phyloP scores from a whole-genome alignment of 2,888 invertebrate genomes.

The Drosophila ezoana region DNA sequence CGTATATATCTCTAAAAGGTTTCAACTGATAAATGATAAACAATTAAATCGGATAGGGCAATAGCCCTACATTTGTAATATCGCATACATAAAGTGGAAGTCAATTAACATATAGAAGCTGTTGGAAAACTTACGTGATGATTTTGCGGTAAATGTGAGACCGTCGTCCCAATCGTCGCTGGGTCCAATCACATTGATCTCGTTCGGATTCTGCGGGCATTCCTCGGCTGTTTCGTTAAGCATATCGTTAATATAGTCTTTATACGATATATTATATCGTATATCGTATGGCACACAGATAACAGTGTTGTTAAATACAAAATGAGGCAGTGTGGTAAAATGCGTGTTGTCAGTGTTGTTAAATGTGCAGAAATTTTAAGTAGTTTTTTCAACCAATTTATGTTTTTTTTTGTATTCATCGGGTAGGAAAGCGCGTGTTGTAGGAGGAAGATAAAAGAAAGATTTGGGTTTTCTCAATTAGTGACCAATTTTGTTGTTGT shows the following conservation, averaged over 20 bases:
- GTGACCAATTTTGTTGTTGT: slow-evolving; percentile 40
- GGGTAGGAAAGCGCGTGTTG: slow-evolving; percentile 29
- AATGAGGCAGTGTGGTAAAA: slow-evolving; percentile 22
- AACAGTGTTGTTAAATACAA: slow-evolving; percentile 39
- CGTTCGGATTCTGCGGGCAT: slow-evolving; percentile 77
- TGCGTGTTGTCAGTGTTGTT: slow-evolving; percentile 24
- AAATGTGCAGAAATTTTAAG: slow-evolving; percentile 10
- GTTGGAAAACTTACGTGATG: slow-evolving; percentile 89
- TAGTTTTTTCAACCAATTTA: slow-evolving; percentile 26
- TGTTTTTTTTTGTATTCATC: slow-evolving; percentile 22
- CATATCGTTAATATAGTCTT: slow-evolving; percentile 94
- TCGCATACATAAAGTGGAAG: slow-evolving; percentile 10
- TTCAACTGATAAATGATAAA: too few relatives aligned
- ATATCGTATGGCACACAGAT: neutral
- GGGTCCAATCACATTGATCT: slow-evolving; percentile 85
- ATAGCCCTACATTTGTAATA: slow-evolving; percentile 28
- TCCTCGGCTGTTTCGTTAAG: slow-evolving; percentile 88
- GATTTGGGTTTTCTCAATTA: slow-evolving; percentile 42
- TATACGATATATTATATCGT: slow-evolving; percentile 49
- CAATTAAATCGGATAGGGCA: slow-evolving; percentile 27
- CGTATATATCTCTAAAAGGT: slow-evolving; percentile 29
- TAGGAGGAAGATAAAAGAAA: slow-evolving; percentile 43
- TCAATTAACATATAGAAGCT: slow-evolving; percentile 19
- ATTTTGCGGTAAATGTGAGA: slow-evolving; percentile 95
- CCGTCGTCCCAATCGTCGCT: slow-evolving; percentile 93